Percentiles rank a stretch among this genome's conserved stretches.
Evolutionary conservation across 35 echinoderm and acorn worm genomes (phyloP).

Genomic region (Holothuria glaberrima): DNA sequence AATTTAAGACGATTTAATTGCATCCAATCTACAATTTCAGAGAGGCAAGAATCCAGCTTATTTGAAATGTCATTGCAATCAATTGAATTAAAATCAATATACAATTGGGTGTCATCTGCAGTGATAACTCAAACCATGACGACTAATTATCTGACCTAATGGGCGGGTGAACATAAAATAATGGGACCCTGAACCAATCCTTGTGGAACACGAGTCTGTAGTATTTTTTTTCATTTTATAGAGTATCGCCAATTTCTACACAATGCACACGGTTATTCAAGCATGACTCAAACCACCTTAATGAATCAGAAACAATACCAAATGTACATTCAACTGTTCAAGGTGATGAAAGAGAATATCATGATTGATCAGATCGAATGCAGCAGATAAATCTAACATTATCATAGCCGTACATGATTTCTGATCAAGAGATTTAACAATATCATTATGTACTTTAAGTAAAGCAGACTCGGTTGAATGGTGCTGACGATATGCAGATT

Average conservation of each 20-base stretch:
- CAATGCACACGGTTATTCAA: conserved; percentile 10
- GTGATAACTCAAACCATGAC: too few species aligned
- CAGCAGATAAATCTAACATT: conserved; percentile 57
- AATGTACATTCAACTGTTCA: conserved; percentile 31
- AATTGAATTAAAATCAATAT: too few species aligned
- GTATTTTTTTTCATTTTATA: neutral
- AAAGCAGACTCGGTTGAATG: conserved; percentile 68
- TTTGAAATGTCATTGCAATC: too few species aligned
- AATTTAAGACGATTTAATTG: too few species aligned
- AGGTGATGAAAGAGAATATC: conserved; percentile 48
- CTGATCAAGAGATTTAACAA: conserved; percentile 44
- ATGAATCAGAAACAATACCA: conserved; percentile 18
- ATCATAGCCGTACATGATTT: conserved; percentile 31
- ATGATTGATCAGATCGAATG: conserved; percentile 67
- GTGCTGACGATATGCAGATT: conserved; percentile 48
- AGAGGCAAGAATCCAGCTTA: too few species aligned
- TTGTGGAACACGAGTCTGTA: neutral
- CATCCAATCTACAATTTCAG: too few species aligned
- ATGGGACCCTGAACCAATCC: too few species aligned
- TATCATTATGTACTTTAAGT: conserved; percentile 60
- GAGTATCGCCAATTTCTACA: neutral
- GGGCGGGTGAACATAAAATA: too few species aligned
- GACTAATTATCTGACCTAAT: too few species aligned
- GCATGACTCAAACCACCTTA: conserved; percentile 11
- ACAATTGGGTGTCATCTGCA: too few species aligned